A percentile compares a stretch with the other conserved stretches of the same genome.
phyloP scores from a whole-genome alignment of 2,888 invertebrate genomes.

The Sinopyrophorus schimmeli region DNA sequence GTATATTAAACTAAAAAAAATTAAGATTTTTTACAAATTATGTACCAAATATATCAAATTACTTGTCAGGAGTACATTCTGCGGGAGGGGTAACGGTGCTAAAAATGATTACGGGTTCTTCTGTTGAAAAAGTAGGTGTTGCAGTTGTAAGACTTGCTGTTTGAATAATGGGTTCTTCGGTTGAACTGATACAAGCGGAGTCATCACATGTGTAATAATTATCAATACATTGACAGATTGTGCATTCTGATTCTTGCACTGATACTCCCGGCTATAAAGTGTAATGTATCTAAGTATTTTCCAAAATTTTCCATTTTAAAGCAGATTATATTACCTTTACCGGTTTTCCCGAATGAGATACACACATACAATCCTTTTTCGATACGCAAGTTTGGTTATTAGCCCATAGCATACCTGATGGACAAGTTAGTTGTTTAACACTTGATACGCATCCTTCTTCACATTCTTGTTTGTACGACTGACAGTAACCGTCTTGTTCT shows the following conservation, averaged over 20 bases:
- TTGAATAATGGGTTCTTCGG: background rate
- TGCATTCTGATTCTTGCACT: conserved; percentile 63
- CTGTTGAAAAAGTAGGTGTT: background rate
- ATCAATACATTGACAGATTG: conserved; percentile 78
- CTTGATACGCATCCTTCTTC: conserved; percentile 47
- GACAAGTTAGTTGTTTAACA: conserved; percentile 57
- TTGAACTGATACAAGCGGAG: conserved; percentile 52
- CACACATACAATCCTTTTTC: conserved; percentile 75
- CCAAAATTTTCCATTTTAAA: too few relatives aligned
- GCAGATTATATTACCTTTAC: conserved; percentile 60
- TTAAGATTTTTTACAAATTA: background rate
- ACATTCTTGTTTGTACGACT: conserved; percentile 53
- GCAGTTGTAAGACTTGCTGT: background rate
- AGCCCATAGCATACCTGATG: conserved; percentile 66
- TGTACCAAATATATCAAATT: conserved; percentile 15
- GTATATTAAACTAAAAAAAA: conserved; percentile 49
- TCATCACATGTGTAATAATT: conserved; percentile 74
- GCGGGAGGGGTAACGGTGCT: conserved; percentile 54
- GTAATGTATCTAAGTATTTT: too few relatives aligned
- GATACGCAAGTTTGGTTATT: conserved; percentile 74
- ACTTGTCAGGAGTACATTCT: conserved; percentile 49
- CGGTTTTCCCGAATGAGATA: conserved; percentile 63
- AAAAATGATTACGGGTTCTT: too few relatives aligned
- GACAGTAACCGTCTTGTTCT: conserved; percentile 54
- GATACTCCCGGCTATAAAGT: conserved; percentile 68